These are phyloP conservation scores for Cydia amplana DNA, from an alignment of 1,140 invertebrate species.

Conservation along the genomic window DNA sequence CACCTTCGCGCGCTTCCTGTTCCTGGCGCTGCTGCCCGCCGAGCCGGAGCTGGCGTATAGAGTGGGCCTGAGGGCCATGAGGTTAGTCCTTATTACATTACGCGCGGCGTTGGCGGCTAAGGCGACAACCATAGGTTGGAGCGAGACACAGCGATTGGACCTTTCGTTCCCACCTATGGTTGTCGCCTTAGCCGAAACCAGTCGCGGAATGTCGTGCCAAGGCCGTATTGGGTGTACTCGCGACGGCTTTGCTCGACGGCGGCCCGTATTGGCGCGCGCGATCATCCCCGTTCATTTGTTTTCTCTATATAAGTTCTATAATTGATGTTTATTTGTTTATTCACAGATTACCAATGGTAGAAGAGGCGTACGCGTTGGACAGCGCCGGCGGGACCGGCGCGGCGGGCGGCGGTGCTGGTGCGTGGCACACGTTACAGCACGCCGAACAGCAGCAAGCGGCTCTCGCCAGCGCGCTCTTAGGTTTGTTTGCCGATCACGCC, in stretches of 20 bases:
- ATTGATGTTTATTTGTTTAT: background rate
- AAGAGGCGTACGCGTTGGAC: slow-evolving; percentile 85
- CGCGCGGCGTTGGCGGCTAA: too few species aligned
- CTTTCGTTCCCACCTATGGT: too few species aligned
- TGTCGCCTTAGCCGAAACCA: too few species aligned
- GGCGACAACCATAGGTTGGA: too few species aligned
- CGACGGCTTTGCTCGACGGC: too few species aligned
- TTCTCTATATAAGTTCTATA: background rate
- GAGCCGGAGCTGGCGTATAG: slow-evolving; percentile 89
- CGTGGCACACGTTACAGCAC: slow-evolving; percentile 81
- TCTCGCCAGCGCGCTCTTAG: slow-evolving; percentile 88
- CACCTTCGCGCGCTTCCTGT: slow-evolving; percentile 90
- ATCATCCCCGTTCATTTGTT: too few species aligned
- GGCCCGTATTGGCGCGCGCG: too few species aligned
- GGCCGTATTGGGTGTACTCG: too few species aligned
- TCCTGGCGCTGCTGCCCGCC: slow-evolving; percentile 85
- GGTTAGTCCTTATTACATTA: slow-evolving; percentile 48
- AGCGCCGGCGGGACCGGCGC: slow-evolving; percentile 57
- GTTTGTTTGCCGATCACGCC: slow-evolving; percentile 55
- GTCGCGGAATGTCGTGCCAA: too few species aligned
- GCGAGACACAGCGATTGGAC: too few species aligned
- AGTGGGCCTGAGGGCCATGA: slow-evolving; percentile 82
- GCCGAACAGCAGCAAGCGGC: slow-evolving; percentile 91
- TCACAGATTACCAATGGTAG: slow-evolving; percentile 86
- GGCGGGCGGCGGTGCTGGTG: slow-evolving; percentile 67